A percentile compares a stretch with the other conserved stretches of the same genome.
phyloP scores from a whole-genome alignment of 2,888 invertebrate species.

The Andrena hattorfiana region DNA sequence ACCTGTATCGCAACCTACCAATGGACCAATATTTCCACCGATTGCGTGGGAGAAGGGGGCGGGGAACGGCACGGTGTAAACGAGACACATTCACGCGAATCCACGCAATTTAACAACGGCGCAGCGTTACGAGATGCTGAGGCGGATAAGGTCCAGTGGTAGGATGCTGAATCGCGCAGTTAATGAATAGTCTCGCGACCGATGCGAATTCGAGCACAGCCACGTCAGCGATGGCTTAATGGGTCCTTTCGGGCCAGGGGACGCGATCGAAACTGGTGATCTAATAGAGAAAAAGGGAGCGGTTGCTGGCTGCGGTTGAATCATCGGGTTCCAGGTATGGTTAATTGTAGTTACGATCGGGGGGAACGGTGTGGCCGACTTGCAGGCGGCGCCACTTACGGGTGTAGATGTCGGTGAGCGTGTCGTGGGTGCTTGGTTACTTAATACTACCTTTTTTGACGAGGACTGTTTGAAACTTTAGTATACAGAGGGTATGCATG shows the following conservation, averaged over 20 bases:
- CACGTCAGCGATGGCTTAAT: conserved; percentile 30
- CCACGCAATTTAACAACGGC: conserved; percentile 57
- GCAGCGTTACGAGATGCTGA: conserved; percentile 36
- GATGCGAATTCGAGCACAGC: conserved; percentile 39
- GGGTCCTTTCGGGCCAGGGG: conserved; percentile 33
- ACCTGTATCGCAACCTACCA: conserved; percentile 18
- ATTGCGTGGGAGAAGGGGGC: conserved; percentile 1
- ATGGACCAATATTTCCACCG: conserved; percentile 29
- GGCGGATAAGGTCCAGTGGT: conserved; percentile 48
- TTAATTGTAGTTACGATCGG: background rate
- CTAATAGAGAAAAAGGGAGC: background rate
- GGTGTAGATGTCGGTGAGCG: too few species aligned
- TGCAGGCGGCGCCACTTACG: too few species aligned
- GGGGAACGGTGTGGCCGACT: background rate
- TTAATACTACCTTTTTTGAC: too few species aligned
- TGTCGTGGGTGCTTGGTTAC: too few species aligned
- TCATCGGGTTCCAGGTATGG: background rate
- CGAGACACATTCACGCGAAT: conserved; percentile 61
- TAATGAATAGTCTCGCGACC: conserved; percentile 41
- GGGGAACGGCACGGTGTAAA: conserved; percentile 31
- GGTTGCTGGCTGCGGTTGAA: background rate
- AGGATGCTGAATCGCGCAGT: conserved; percentile 45
- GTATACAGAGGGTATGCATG: too few species aligned
- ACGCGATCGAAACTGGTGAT: background rate
- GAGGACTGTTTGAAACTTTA: too few species aligned